Conservation (phyloP, 2,888 invertebrate species). For the Pimpla rufipes region DNA sequence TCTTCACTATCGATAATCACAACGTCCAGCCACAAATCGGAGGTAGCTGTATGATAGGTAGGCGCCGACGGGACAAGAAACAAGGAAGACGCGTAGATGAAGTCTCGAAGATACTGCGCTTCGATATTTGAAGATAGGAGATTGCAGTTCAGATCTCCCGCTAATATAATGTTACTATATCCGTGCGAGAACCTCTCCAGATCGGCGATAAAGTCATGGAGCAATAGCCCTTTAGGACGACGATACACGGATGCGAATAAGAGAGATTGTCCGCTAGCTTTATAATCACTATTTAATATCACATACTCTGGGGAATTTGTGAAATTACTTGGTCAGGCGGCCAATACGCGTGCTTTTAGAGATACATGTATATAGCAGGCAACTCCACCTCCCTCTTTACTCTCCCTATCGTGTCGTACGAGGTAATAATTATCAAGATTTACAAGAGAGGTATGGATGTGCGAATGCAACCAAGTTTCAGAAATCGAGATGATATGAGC, state of each 20-base stretch:
- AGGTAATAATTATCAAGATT: slow-evolving; percentile 4
- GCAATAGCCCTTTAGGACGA: slow-evolving; percentile 10
- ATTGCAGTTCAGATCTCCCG: slow-evolving; percentile 31
- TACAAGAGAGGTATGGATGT: background rate
- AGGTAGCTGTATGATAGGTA: slow-evolving; percentile 17
- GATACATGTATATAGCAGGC: slow-evolving; percentile 32
- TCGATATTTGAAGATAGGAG: background rate
- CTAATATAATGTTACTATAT: slow-evolving; percentile 20
- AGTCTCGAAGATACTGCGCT: background rate
- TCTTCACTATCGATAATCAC: slow-evolving; percentile 9
- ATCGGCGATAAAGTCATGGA: background rate
- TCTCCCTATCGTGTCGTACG: slow-evolving; percentile 9
- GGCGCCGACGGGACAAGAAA: background rate
- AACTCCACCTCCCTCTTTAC: slow-evolving; percentile 18
- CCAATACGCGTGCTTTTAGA: background rate
- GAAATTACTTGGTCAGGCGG: background rate
- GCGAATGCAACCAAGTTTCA: slow-evolving; percentile 4
- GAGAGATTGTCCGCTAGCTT: background rate
- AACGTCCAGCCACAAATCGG: slow-evolving; percentile 27
- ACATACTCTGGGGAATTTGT: slow-evolving; percentile 13
- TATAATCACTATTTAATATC: background rate
- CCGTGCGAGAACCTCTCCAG: background rate
- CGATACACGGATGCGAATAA: slow-evolving; percentile 19
- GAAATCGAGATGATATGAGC: background rate
- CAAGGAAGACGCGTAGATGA: background rate